Percentiles rank a stretch among this genome's conserved stretches.
These are phyloP conservation scores for Ceratosolen fusciceps DNA, from an alignment of 1,140 invertebrate genomes.

Conservation along the genomic window DNA sequence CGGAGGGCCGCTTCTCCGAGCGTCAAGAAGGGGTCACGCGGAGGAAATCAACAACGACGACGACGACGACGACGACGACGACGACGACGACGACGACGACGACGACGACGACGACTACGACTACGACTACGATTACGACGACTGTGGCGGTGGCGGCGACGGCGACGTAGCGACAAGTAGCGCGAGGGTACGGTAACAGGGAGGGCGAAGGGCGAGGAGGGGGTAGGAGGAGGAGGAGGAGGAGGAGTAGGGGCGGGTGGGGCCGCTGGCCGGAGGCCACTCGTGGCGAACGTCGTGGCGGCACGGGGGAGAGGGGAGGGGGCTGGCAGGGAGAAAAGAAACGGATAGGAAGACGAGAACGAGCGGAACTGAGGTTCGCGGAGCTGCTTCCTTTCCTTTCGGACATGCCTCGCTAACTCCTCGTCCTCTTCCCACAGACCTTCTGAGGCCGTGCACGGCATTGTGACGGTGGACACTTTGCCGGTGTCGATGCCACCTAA, in stretches of 20 bases:
- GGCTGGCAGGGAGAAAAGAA: constrained; percentile 56
- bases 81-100: constrained; percentile 17
- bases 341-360: constrained; percentile 64
- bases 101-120: no score
- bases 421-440: constrained; percentile 66
- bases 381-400: constrained; percentile 69
- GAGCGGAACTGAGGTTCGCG: constrained; percentile 68
- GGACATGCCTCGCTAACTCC: constrained; percentile 65
- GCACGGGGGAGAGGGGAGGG: constrained; percentile 46
- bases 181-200: no score
- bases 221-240: no score
- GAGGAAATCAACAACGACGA: constrained; percentile 44
- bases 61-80: constrained; percentile 39
- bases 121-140: no score
- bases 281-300: not conserved
- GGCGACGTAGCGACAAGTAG: no score
- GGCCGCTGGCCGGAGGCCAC: no score
- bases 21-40: constrained; percentile 30
- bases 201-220: no score
- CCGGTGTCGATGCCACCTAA: not conserved
- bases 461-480: constrained; percentile 38
- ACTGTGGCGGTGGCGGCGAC: no score
- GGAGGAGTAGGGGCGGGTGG: no score
- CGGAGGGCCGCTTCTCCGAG: not conserved
- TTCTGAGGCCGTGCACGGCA: not conserved